Evolutionary conservation across 2,888 invertebrate species (phyloP).

Genomic region (Alentia gelatinosa): DNA sequence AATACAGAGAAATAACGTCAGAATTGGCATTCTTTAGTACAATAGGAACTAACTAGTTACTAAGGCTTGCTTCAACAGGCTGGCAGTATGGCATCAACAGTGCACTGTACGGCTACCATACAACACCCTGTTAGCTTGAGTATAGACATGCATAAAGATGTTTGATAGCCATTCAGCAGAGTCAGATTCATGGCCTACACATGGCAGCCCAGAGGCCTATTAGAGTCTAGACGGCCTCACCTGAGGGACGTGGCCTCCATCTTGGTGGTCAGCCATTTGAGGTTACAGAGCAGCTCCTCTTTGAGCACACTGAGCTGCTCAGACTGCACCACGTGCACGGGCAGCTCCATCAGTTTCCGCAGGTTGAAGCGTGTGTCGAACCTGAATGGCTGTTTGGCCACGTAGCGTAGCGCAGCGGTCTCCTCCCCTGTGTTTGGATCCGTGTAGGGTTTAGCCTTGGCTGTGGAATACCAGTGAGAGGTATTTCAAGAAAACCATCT

Average conservation of each 20-base stretch:
- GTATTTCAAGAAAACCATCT: too few relatives aligned
- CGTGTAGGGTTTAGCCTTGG: constrained; percentile 69
- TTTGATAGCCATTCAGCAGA: background rate
- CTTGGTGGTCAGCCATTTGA: constrained; percentile 69
- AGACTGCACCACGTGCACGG: constrained; percentile 68
- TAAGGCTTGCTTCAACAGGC: too few relatives aligned
- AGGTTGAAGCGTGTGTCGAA: constrained; percentile 69
- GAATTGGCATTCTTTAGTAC: too few relatives aligned
- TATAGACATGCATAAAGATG: background rate
- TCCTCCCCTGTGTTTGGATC: constrained; percentile 64
- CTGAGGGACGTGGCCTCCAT: constrained; percentile 66
- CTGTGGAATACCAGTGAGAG: too few relatives aligned
- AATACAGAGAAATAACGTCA: too few relatives aligned
- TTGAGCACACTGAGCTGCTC: constrained; percentile 66
- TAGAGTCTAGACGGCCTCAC: too few relatives aligned
- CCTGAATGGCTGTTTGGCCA: constrained; percentile 69
- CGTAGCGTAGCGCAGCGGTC: constrained; percentile 67
- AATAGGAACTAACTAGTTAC: too few relatives aligned
- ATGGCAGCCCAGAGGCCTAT: too few relatives aligned
- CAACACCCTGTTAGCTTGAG: background rate
- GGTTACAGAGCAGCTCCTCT: constrained; percentile 71
- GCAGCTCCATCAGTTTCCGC: constrained; percentile 72
- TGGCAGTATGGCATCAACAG: too few relatives aligned
- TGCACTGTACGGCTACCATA: too few relatives aligned
- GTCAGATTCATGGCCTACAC: too few relatives aligned